A percentile compares a stretch with the other conserved stretches of the same genome.
phyloP scores from a whole-genome alignment of 2,113 vertebrate genomes.

The Dicrurus megarhynchus region DNA sequence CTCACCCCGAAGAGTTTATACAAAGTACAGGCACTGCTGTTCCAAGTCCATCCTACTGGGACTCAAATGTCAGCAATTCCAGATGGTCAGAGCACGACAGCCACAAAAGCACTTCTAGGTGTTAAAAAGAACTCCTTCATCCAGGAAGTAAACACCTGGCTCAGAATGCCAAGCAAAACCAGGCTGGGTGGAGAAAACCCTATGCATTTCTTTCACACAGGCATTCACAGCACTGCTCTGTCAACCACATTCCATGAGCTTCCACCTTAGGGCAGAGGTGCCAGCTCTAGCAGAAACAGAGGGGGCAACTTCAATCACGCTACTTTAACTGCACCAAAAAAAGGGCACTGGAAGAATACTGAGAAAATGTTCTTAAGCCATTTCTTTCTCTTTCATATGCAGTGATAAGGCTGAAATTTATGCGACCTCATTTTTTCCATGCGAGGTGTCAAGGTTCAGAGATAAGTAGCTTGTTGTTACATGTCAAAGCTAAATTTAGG shows the following conservation, averaged over 20 bases:
- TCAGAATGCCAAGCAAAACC: background rate
- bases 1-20: background rate
- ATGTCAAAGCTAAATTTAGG: background rate
- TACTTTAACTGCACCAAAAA: background rate
- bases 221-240: background rate
- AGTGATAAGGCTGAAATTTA: background rate
- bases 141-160: background rate
- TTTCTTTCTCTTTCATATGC: background rate
- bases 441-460: background rate
- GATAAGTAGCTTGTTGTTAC: background rate
- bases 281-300: background rate
- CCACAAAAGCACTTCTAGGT: background rate
- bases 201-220: background rate
- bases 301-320: background rate
- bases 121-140: background rate
- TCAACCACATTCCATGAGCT: rapidly evolving
- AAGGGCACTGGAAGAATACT: background rate
- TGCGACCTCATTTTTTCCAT: background rate
- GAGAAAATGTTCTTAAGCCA: background rate
- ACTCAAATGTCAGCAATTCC: background rate
- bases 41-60: background rate
- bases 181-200: background rate
- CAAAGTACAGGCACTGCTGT: rapidly evolving
- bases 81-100: background rate
- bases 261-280: background rate